These are phyloP conservation scores for Hydrozoanthus gracilis DNA, from an alignment of 92 coral and sea anemone genomes.

Conservation along the genomic window DNA sequence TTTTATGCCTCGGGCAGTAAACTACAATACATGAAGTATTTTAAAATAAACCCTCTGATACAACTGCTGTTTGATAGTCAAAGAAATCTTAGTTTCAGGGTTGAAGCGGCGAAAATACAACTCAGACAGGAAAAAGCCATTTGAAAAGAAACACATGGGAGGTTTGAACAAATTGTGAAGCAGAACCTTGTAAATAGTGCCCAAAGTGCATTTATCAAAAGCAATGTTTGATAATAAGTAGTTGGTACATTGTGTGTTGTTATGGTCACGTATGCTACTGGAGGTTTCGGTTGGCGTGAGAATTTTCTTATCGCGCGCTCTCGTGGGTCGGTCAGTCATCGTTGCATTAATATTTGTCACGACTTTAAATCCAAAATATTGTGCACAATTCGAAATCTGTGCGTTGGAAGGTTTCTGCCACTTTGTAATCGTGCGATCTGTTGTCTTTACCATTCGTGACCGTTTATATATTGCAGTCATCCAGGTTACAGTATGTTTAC, in stretches of 20 bases:
- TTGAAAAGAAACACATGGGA: not conserved
- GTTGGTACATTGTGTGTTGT: conserved; percentile 5
- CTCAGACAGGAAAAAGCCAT: conserved; percentile 1
- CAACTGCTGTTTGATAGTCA: conserved; percentile 8
- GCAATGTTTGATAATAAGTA: not conserved
- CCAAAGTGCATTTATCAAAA: conserved; percentile 2
- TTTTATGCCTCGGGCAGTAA: conserved; percentile 9
- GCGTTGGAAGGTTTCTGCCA: conserved; percentile 2
- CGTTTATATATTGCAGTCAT: conserved; percentile 2
- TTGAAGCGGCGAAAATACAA: conserved; percentile 4
- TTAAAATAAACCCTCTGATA: not conserved
- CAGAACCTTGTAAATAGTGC: conserved; percentile 1
- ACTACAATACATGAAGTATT: conserved; percentile 2
- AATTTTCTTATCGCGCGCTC: conserved; percentile 9
- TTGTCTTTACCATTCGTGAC: conserved; percentile 8
- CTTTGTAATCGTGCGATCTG: not conserved
- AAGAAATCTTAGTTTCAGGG: conserved; percentile 7
- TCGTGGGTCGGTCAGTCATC: conserved; percentile 3
- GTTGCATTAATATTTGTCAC: not conserved
- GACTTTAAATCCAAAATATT: not conserved
- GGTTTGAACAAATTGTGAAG: conserved; percentile 3
- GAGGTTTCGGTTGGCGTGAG: conserved; percentile 7
- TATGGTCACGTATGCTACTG: conserved; percentile 5
- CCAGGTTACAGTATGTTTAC: conserved; percentile 4
- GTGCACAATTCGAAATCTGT: conserved; percentile 2